These are phyloP conservation scores for Dipodomys stephensi DNA, from an alignment of 2,113 vertebrate genomes.

Conservation along the genomic window DNA sequence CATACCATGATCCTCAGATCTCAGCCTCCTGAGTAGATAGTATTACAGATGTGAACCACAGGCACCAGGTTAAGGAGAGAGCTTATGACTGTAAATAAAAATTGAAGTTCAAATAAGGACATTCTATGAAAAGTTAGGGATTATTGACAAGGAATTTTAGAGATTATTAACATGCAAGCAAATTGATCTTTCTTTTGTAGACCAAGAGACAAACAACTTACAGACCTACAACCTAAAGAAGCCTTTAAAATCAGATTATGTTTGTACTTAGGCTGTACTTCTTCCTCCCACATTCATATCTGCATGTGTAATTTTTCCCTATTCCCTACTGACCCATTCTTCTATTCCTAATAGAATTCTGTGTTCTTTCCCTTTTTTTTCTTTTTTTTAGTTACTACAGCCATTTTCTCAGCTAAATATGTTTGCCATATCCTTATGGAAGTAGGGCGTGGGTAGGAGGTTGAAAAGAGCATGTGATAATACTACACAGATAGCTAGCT, in stretches of 20 bases:
- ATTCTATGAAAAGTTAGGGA: not conserved
- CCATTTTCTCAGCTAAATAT: not conserved
- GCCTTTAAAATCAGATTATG: not conserved
- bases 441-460: fast-evolving
- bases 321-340: not conserved
- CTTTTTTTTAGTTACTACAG: not conserved
- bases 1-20: no score
- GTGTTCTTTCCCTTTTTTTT: not conserved
- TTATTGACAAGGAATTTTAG: not conserved
- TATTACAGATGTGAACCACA: no score
- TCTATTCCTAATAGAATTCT: not conserved
- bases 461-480: not conserved
- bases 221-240: not conserved
- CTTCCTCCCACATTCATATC: not conserved
- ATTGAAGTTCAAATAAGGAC: not conserved
- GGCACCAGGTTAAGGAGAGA: not conserved
- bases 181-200: not conserved
- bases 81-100: not conserved
- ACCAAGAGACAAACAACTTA: not conserved
- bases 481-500: not conserved
- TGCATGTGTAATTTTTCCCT: not conserved
- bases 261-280: not conserved
- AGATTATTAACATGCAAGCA: not conserved
- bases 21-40: no score
- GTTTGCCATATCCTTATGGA: not conserved